Conservation (phyloP, 2,888 invertebrate genomes). For the Globia sparganii region DNA sequence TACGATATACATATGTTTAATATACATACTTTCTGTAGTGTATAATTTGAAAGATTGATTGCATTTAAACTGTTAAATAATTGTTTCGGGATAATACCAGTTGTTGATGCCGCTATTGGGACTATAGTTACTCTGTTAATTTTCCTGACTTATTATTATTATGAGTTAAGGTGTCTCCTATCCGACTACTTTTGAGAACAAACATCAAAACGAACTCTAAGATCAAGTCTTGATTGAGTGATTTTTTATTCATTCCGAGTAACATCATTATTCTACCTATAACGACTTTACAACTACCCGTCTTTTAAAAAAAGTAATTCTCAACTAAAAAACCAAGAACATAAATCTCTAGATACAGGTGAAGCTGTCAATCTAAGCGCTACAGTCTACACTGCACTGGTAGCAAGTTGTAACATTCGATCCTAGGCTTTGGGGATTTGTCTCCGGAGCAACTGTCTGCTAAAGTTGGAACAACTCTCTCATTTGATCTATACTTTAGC, state of each 20-base stretch:
- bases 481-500: conserved; percentile 37
- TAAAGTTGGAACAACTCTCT: conserved; percentile 36
- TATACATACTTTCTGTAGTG: neutral
- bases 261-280: neutral
- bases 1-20: neutral
- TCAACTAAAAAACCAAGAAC: conserved; percentile 15
- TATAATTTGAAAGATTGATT: neutral
- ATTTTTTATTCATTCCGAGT: neutral
- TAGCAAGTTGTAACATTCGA: conserved; percentile 55
- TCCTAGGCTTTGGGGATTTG: conserved; percentile 61
- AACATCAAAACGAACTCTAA: neutral
- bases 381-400: conserved; percentile 9
- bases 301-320: neutral
- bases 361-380: conserved; percentile 32
- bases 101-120: neutral
- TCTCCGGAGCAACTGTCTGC: conserved; percentile 56
- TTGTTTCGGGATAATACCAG: neutral
- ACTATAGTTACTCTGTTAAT: neutral
- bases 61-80: neutral
- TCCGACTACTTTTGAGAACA: neutral
- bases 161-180: neutral
- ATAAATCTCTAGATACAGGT: conserved; percentile 32
- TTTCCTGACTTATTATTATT: neutral
- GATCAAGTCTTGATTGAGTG: neutral
- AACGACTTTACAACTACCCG: neutral